These are phyloP conservation scores for Oenanthe oenanthe DNA, from an alignment of 2,113 vertebrate genomes.

Conservation along the genomic window DNA sequence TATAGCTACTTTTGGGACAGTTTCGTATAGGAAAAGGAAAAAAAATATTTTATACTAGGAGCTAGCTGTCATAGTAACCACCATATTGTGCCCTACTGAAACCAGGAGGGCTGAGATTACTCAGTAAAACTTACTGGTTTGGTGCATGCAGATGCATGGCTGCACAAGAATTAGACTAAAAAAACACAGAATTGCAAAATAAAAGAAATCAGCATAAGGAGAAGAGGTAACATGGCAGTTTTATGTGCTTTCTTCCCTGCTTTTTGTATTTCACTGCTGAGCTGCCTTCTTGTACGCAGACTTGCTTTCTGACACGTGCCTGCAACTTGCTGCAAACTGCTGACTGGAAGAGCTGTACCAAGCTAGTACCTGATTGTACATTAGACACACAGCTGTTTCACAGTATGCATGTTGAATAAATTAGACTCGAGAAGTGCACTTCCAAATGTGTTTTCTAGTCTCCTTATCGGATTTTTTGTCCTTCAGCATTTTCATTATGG, in stretches of 20 bases:
- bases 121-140: not conserved
- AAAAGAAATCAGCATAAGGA: not conserved
- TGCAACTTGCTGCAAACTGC: not conserved
- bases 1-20: not conserved
- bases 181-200: not conserved
- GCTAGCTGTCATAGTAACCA: not conserved
- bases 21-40: not conserved
- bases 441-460: not conserved
- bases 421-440: not conserved
- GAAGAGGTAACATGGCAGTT: not conserved
- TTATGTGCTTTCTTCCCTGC: not conserved
- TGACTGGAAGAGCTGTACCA: not conserved
- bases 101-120: not conserved
- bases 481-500: conserved; percentile 51
- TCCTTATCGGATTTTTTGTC: conserved; percentile 49
- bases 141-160: accelerated
- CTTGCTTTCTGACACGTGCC: not conserved
- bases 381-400: conserved; percentile 11
- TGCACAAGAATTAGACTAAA: not conserved
- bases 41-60: not conserved
- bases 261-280: not conserved
- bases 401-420: not conserved
- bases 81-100: not conserved
- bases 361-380: not conserved
- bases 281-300: not conserved